Evolutionary conservation across 2,113 vertebrate species (phyloP).

Genomic region (Amblyornis subalaris): DNA sequence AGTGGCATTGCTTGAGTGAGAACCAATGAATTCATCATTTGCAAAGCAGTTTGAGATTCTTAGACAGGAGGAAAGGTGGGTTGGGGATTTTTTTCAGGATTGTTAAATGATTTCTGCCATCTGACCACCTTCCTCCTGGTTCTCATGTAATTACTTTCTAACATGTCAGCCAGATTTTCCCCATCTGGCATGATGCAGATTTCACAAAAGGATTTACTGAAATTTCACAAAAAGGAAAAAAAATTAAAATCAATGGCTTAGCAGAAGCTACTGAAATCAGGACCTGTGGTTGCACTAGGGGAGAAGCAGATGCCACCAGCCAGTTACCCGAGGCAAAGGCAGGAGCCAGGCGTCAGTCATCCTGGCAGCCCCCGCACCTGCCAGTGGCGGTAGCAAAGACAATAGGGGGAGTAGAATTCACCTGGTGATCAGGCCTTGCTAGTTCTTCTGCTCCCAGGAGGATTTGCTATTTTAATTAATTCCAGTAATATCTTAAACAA

Average conservation of each 20-base stretch:
- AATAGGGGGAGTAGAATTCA: background rate
- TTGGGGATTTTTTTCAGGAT: background rate
- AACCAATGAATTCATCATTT: background rate
- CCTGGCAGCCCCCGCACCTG: background rate
- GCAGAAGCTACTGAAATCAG: background rate
- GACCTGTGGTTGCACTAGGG: background rate
- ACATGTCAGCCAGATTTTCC: background rate
- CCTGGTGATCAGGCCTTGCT: background rate
- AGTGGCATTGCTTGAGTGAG: background rate
- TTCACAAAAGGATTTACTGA: background rate
- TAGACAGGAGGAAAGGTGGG: background rate
- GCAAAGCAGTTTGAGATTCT: background rate
- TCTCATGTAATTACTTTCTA: background rate
- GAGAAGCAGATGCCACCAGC: background rate
- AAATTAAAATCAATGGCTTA: background rate
- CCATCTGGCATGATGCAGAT: background rate
- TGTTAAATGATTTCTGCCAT: background rate
- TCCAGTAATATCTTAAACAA: background rate
- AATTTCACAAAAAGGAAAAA: background rate
- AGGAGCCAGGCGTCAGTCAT: rapidly evolving
- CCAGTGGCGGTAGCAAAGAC: rapidly evolving
- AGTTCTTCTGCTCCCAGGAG: background rate
- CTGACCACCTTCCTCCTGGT: background rate
- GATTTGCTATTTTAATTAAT: conserved; percentile 16
- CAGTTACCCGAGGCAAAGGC: rapidly evolving